Conservation (phyloP, 2,888 invertebrate species). For the Aquatica leii region DNA sequence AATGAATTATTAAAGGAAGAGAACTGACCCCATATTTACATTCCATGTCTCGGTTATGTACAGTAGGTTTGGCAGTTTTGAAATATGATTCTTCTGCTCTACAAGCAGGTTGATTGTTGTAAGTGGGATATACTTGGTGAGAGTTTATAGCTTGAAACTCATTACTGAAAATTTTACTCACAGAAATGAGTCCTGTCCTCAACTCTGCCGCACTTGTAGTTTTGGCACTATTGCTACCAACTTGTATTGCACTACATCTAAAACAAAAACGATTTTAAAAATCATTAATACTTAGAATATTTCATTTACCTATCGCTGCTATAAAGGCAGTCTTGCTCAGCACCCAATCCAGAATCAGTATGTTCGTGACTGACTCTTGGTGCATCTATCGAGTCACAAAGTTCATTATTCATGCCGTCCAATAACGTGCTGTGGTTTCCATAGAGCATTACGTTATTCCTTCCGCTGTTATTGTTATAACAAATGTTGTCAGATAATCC, state of each 20-base stretch:
- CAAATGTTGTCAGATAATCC: conserved; percentile 44
- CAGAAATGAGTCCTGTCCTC: conserved; percentile 43
- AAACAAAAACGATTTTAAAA: neutral
- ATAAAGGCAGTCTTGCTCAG: conserved; percentile 78
- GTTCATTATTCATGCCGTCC: conserved; percentile 45
- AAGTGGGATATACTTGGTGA: conserved; percentile 46
- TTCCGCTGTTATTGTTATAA: conserved; percentile 42
- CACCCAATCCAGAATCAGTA: conserved; percentile 79
- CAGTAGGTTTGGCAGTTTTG: conserved; percentile 45
- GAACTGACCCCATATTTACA: conserved; percentile 50
- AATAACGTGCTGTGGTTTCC: conserved; percentile 50
- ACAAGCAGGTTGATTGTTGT: conserved; percentile 41
- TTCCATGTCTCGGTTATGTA: conserved; percentile 47
- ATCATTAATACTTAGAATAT: conserved; percentile 10
- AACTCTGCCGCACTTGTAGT: conserved; percentile 38
- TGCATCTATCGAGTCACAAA: conserved; percentile 45
- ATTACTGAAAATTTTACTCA: conserved; percentile 49
- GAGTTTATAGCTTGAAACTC: conserved; percentile 46
- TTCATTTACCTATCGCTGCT: conserved; percentile 69
- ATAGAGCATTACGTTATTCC: conserved; percentile 49
- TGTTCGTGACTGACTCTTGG: conserved; percentile 74
- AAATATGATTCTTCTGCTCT: conserved; percentile 42
- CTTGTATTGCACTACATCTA: conserved; percentile 66
- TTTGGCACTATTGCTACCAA: conserved; percentile 37
- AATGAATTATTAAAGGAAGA: conserved; percentile 28